phyloP scores from a whole-genome alignment of 2,113 vertebrate species.

The Tetrao urogallus region DNA sequence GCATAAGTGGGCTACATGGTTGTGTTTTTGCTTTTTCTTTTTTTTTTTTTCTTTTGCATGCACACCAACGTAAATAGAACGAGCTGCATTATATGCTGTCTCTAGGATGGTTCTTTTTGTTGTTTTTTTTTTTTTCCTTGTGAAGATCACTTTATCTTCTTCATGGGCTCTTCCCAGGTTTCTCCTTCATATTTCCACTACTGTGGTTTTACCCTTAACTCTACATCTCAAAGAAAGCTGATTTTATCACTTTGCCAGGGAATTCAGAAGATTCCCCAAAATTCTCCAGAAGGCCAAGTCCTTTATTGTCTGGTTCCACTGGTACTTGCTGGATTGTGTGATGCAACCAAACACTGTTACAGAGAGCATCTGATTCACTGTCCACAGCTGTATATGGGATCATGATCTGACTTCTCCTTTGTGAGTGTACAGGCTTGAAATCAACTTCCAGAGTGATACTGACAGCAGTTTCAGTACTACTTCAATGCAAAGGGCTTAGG shows the following conservation, averaged over 20 bases:
- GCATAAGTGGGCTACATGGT: conserved; percentile 60
- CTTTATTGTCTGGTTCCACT: not conserved
- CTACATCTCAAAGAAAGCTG: not conserved
- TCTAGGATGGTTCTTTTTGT: conserved; percentile 35
- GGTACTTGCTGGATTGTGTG: not conserved
- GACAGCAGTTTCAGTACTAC: not conserved
- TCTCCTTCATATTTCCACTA: not conserved
- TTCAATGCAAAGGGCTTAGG: not conserved
- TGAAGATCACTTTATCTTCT: not conserved
- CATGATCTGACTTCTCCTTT: fast-evolving
- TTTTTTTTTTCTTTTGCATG: not conserved
- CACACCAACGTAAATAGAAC: conserved; percentile 38
- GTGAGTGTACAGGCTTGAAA: not conserved
- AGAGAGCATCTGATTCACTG: not conserved
- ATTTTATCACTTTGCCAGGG: not conserved
- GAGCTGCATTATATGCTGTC: not conserved
- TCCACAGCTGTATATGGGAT: not conserved
- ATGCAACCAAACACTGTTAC: not conserved
- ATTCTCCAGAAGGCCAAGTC: not conserved
- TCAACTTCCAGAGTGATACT: not conserved
- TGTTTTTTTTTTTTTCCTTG: not conserved
- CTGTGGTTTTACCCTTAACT: not conserved
- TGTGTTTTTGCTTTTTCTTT: not conserved
- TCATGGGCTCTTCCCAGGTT: not conserved
- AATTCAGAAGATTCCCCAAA: not conserved